Evolutionary conservation across 23 tunicate species (phyloP).

Genomic region (Ciona savignyi): DNA sequence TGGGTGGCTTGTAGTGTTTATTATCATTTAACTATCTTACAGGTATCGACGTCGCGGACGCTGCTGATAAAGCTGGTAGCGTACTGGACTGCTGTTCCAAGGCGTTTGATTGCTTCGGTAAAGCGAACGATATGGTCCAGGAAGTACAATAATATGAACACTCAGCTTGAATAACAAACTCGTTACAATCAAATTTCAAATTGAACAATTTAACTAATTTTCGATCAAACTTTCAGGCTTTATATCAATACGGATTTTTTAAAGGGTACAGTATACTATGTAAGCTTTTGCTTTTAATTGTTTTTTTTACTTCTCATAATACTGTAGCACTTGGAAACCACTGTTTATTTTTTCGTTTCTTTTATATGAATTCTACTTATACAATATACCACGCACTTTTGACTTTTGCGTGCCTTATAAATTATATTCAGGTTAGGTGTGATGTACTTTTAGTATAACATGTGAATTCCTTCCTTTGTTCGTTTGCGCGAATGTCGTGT

Average conservation of each 20-base stretch:
- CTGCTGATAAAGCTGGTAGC: slow-evolving; percentile 10
- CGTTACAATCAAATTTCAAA: neutral
- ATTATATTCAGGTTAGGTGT: neutral
- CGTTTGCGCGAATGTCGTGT: too few relatives aligned
- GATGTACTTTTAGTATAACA: too few relatives aligned
- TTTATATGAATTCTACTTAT: neutral
- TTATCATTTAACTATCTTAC: neutral
- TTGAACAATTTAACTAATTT: neutral
- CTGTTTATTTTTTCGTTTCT: neutral
- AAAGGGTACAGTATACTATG: too few relatives aligned
- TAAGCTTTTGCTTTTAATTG: too few relatives aligned
- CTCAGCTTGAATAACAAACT: neutral
- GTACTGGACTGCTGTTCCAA: slow-evolving; percentile 27
- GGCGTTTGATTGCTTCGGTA: slow-evolving; percentile 45
- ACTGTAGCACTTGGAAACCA: neutral
- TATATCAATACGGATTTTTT: too few relatives aligned
- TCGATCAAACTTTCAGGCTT: too few relatives aligned
- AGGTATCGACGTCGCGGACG: neutral
- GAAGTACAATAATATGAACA: neutral
- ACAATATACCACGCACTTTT: neutral
- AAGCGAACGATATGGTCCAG: slow-evolving; percentile 7
- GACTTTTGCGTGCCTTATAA: neutral
- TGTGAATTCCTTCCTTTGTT: too few relatives aligned
- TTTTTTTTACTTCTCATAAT: neutral
- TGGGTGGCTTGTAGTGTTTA: too few relatives aligned